Evolutionary conservation across 2,888 invertebrate genomes (phyloP).

Genomic region (Capitulum mitella): DNA sequence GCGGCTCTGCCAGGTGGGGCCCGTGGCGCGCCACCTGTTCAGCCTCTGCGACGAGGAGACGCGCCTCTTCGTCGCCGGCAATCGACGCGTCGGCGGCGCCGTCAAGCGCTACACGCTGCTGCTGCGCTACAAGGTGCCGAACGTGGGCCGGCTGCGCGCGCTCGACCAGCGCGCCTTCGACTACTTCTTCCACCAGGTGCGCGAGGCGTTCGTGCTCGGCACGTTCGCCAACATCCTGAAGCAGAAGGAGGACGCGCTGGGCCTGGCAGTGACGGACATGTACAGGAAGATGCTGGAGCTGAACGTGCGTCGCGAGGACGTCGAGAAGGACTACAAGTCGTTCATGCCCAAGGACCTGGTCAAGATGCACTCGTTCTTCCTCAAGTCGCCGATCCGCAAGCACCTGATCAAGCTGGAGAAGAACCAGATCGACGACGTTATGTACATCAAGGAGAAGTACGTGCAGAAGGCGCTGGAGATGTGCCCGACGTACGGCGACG

Average conservation of each 20-base stretch:
- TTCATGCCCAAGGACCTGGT: slow-evolving; percentile 73
- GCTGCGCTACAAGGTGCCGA: slow-evolving; percentile 69
- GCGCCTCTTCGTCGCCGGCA: slow-evolving; percentile 62
- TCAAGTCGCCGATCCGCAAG: slow-evolving; percentile 65
- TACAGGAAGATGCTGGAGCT: slow-evolving; percentile 72
- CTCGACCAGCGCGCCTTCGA: slow-evolving; percentile 69
- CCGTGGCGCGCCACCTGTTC: slow-evolving; percentile 68
- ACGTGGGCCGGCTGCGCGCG: slow-evolving; percentile 54
- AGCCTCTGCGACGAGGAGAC: slow-evolving; percentile 59
- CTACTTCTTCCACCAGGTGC: slow-evolving; percentile 77
- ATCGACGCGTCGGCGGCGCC: slow-evolving; percentile 48
- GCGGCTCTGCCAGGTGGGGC: slow-evolving; percentile 63
- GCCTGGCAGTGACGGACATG: slow-evolving; percentile 82
- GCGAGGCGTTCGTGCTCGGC: slow-evolving; percentile 70
- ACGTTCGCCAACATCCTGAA: slow-evolving; percentile 69
- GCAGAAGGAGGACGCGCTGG: slow-evolving; percentile 67
- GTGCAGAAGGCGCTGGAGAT: slow-evolving; percentile 56
- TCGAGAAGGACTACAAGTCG: slow-evolving; percentile 70
- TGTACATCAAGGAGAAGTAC: slow-evolving; percentile 69
- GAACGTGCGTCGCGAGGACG: slow-evolving; percentile 56
- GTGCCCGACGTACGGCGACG: slow-evolving; percentile 45
- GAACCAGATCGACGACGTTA: slow-evolving; percentile 50
- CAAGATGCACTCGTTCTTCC: slow-evolving; percentile 62
- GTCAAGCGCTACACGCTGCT: slow-evolving; percentile 1
- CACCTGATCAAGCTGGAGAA: slow-evolving; percentile 53